Percentiles rank a stretch among this genome's conserved stretches.
These are phyloP conservation scores for Hypomecis punctinalis DNA, from an alignment of 2,888 invertebrate species.

Conservation along the genomic window DNA sequence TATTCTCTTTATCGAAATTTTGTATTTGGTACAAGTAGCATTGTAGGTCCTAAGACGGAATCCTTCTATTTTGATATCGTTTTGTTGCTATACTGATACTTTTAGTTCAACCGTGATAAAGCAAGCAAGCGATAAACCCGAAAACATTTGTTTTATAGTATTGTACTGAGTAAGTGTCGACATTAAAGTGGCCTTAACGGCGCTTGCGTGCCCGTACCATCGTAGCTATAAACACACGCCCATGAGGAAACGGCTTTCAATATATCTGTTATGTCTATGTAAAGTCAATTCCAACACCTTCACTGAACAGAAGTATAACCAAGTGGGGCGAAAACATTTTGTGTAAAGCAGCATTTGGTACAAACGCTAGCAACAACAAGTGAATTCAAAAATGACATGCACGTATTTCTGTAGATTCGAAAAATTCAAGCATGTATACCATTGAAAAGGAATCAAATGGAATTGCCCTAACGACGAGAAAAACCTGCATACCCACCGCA, in stretches of 20 bases:
- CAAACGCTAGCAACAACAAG: too few species aligned
- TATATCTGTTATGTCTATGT: slow-evolving; percentile 37
- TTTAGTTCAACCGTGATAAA: slow-evolving; percentile 16
- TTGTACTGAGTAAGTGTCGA: slow-evolving; percentile 46
- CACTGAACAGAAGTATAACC: neutral
- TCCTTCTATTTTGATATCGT: neutral
- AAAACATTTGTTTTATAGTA: slow-evolving; percentile 48
- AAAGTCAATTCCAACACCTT: slow-evolving; percentile 20
- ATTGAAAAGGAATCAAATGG: too few species aligned
- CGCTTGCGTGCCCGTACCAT: slow-evolving; percentile 46
- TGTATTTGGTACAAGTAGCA: too few species aligned
- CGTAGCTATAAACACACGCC: slow-evolving; percentile 39
- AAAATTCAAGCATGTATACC: too few species aligned
- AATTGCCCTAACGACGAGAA: too few species aligned
- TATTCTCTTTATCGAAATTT: too few species aligned
- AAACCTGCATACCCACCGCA: too few species aligned
- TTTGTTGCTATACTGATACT: slow-evolving; percentile 7
- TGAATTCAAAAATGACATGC: too few species aligned
- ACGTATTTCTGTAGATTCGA: too few species aligned
- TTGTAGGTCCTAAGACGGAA: neutral
- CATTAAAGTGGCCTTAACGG: slow-evolving; percentile 49
- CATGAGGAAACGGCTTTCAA: slow-evolving; percentile 47
- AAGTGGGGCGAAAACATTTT: neutral
- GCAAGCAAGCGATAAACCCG: slow-evolving; percentile 32
- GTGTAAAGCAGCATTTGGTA: too few species aligned